Conservation (phyloP, 2,888 invertebrate genomes). For the Pammene fasciana region DNA sequence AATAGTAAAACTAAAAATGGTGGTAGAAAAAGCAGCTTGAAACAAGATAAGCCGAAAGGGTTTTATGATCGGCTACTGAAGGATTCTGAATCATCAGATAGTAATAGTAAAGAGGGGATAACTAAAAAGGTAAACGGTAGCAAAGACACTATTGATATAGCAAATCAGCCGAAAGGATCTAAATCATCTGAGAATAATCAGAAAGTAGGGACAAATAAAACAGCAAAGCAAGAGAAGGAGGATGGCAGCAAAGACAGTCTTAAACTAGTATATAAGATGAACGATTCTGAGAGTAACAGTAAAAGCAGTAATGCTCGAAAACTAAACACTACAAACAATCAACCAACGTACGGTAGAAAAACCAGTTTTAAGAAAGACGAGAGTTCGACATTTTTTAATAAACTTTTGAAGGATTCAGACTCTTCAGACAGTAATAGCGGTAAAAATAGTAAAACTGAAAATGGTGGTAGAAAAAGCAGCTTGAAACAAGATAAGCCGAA, state of each 20-base stretch:
- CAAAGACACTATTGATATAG: background rate
- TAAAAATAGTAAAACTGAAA: background rate
- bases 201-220: background rate
- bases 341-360: background rate
- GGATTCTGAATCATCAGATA: background rate
- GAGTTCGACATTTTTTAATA: background rate
- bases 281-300: too few relatives aligned
- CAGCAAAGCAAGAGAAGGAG: too few relatives aligned
- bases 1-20: background rate
- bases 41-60: background rate
- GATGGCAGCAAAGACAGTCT: background rate
- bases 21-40: background rate
- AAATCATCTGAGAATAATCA: background rate
- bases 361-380: background rate
- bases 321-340: too few relatives aligned
- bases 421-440: background rate
- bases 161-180: conserved; percentile 38
- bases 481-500: background rate
- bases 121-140: background rate
- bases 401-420: background rate
- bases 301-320: too few relatives aligned
- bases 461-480: background rate
- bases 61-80: background rate
- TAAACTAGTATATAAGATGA: too few relatives aligned
- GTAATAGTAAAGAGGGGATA: background rate